phyloP scores from a whole-genome alignment of 2,888 invertebrate species.

The Cephus nigrinus region DNA sequence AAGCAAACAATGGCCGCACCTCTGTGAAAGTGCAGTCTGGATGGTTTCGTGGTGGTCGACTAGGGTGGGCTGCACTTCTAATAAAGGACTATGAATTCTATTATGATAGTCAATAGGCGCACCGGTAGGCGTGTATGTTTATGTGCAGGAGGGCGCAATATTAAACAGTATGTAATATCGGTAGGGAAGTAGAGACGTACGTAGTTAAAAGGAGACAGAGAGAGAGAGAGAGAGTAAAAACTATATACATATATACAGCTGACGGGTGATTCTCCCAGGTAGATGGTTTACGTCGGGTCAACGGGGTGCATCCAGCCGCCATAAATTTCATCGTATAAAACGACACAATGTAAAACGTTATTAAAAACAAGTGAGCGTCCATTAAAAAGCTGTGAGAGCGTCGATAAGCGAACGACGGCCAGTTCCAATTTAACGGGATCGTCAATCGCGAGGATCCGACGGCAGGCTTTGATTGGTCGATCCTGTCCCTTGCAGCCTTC shows the following conservation, averaged over 20 bases:
- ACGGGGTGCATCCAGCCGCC: neutral
- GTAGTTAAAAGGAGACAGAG: neutral
- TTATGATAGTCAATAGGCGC: constrained; percentile 24
- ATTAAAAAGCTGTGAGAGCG: constrained; percentile 23
- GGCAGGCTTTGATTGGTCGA: neutral
- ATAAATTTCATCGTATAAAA: neutral
- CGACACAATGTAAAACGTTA: constrained; percentile 28
- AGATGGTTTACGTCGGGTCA: neutral
- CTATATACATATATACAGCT: neutral
- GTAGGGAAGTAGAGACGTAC: neutral
- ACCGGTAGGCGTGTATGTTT: constrained; percentile 18
- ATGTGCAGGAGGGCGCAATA: constrained; percentile 30
- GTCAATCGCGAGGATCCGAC: neutral
- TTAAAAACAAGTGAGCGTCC: constrained; percentile 30
- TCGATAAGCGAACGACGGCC: constrained; percentile 21
- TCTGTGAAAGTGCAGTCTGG: constrained; percentile 17
- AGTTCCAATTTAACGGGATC: constrained; percentile 19
- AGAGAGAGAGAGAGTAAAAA: neutral
- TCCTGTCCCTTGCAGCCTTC: neutral
- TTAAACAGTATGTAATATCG: constrained; percentile 34
- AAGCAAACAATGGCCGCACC: constrained; percentile 9
- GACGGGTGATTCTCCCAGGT: neutral
- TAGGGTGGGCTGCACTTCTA: constrained; percentile 27
- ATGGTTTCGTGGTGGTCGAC: neutral
- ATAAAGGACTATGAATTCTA: constrained; percentile 37